A percentile compares a stretch with the other conserved stretches of the same genome.
Evolutionary conservation across 2,113 vertebrate genomes (phyloP).

Genomic region (Pungitius pungitius): DNA sequence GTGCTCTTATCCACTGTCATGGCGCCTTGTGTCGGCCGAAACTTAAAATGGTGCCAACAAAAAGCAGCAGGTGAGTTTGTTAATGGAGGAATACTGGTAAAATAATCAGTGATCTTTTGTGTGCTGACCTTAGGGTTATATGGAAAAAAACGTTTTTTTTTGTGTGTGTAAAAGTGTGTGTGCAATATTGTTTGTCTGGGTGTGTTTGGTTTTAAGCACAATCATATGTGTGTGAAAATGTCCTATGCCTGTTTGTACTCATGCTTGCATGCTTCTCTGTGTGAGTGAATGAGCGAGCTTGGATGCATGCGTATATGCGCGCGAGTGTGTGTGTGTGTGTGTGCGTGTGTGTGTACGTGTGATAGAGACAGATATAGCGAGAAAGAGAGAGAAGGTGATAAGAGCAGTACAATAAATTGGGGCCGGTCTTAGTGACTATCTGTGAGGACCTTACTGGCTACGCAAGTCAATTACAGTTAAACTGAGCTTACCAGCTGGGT

Average conservation of each 20-base stretch:
- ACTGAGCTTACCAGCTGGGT: constrained; percentile 79
- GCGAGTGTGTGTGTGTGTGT: constrained; percentile 18
- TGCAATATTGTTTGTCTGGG: constrained; percentile 17
- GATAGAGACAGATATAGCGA: constrained; percentile 21
- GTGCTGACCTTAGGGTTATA: constrained; percentile 49
- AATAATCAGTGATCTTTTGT: constrained; percentile 40
- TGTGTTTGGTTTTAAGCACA: constrained; percentile 1
- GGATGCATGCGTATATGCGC: constrained; percentile 16
- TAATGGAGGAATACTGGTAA: constrained; percentile 35
- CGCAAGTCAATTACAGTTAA: constrained; percentile 83
- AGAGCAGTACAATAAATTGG: constrained; percentile 31
- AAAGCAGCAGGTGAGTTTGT: constrained; percentile 71
- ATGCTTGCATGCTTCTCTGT: constrained; percentile 21
- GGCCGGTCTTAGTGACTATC: constrained; percentile 69
- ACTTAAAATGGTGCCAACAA: constrained; percentile 60
- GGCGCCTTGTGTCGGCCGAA: constrained; percentile 53
- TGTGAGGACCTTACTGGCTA: constrained; percentile 75
- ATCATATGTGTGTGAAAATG: constrained; percentile 14
- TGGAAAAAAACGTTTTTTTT: constrained; percentile 4
- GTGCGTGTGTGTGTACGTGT: constrained; percentile 18
- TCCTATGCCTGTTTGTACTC: constrained; percentile 6
- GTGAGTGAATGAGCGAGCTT: not conserved
- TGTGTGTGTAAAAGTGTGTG: not conserved
- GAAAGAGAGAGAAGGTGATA: constrained; percentile 25
- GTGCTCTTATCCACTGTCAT: constrained; percentile 62